phyloP scores from a whole-genome alignment of 2,888 invertebrate species.

The Entomobrya proxima region DNA sequence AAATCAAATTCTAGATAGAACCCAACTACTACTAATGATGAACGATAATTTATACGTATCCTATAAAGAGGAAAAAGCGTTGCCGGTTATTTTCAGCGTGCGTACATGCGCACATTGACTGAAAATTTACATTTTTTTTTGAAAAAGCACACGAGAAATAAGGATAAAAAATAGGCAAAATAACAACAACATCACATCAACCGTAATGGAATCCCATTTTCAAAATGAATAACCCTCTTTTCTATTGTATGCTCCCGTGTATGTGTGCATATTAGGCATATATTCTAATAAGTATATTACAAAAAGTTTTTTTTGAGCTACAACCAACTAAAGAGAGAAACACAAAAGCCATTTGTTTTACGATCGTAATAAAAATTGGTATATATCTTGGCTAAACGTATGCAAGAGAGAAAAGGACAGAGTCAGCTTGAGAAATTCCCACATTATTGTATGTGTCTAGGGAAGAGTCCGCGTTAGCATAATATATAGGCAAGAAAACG shows the following conservation, averaged over 20 bases:
- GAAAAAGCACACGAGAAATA: constrained; percentile 9
- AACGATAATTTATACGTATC: neutral
- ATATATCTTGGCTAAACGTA: constrained; percentile 17
- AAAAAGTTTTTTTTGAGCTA: neutral
- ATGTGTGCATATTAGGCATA: neutral
- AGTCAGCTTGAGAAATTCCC: constrained; percentile 70
- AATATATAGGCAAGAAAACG: too few species aligned
- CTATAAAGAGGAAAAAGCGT: neutral
- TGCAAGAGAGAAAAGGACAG: neutral
- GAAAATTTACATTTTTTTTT: neutral
- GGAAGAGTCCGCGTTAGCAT: neutral
- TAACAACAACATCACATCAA: constrained; percentile 30
- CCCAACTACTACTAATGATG: neutral
- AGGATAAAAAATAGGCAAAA: neutral
- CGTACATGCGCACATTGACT: constrained; percentile 4
- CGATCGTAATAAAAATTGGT: constrained; percentile 67
- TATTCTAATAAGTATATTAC: neutral
- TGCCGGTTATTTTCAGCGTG: neutral
- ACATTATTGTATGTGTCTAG: constrained; percentile 57
- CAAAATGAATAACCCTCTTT: neutral
- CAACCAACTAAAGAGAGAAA: constrained; percentile 12
- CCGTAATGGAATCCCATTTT: constrained; percentile 39
- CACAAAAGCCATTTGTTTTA: constrained; percentile 69
- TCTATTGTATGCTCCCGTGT: neutral
- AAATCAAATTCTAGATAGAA: neutral